Evolutionary conservation across 2,888 invertebrate genomes (phyloP), one percentile per base, ranked within the genome.

Genomic region (Drosophila planitibia): DNA sequence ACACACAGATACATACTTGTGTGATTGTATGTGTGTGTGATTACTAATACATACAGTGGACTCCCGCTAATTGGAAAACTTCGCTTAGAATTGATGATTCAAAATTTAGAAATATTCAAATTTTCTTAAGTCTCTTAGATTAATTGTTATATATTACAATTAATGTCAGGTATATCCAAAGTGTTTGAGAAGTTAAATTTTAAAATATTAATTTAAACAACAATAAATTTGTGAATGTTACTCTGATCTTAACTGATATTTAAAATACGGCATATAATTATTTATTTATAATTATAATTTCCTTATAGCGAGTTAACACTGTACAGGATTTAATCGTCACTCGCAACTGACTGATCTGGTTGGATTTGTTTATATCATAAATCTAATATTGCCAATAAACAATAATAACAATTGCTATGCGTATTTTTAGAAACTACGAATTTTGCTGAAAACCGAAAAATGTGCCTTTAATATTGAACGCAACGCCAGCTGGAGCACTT

Each of bases 391-490:
- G 49, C 58, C 79, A 79, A 78, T 76, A 86, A 90, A 89, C 81
- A 68, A 68, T 58, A 22, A 12, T 70, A 55, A 19, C 58, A 41
- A 67, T 77, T 70, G 30, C 72, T 60, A 12, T 82, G 70, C 28
- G n/a, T 83, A 72, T 72, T 84, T 79, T 74, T 79, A 86, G 90
- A 76, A 49, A 51, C 59, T 14, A 64, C 61, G 75, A 77, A 76
- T 67, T 79, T 72, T 39, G 19, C 22, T 22, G 41, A 58, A 58
- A 25, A 64, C 61, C 44, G 62, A 88, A 79, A 74, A 74, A 87
- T 90, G 91, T 90, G 89, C 86, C 83, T 90, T 86, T 86, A 86
- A 80, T 76, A 57, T 69, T 39, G 55, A n/a, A 44, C 41, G 22
- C 16, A 67, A 67, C 65, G 69, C 58, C 70, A 74, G 57, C 69